Evolutionary conservation across 2,888 invertebrate species (phyloP).

Genomic region (Helicoverpa assulta): DNA sequence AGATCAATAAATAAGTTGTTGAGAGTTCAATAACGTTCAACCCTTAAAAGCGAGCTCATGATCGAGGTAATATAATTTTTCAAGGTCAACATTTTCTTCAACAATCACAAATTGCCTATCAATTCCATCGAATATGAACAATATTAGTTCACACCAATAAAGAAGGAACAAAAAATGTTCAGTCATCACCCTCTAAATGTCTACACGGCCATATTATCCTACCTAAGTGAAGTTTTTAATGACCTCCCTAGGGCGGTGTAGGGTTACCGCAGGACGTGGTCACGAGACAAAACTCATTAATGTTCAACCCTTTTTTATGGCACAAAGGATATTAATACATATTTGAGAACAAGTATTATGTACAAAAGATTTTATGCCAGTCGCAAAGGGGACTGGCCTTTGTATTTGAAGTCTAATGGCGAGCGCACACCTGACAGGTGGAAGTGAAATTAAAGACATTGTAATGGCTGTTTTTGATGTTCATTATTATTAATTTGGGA

Average conservation of each 20-base stretch:
- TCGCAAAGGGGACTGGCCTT: conserved; percentile 21
- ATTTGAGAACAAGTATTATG: conserved; percentile 66
- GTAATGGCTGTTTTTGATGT: neutral
- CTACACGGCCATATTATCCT: conserved; percentile 54
- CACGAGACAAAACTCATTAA: conserved; percentile 74
- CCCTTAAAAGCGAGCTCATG: too few species aligned
- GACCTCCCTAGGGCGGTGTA: conserved; percentile 68
- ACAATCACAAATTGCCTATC: neutral
- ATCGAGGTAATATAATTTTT: too few species aligned
- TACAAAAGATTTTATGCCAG: conserved; percentile 60
- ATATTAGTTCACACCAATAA: conserved; percentile 4
- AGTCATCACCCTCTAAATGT: conserved; percentile 44
- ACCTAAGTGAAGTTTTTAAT: conserved; percentile 71
- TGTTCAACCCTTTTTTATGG: conserved; percentile 71
- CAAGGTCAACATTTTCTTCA: too few species aligned
- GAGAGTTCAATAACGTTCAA: too few species aligned
- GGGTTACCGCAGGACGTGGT: conserved; percentile 59
- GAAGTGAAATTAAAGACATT: neutral
- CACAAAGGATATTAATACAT: conserved; percentile 67
- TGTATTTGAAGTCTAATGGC: conserved; percentile 20
- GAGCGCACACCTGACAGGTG: conserved; percentile 6
- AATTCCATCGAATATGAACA: conserved; percentile 18
- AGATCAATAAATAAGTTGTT: too few species aligned
- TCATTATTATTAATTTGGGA: neutral
- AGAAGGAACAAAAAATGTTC: conserved; percentile 49